Conservation (phyloP, 2,888 invertebrate species). For the Rhopalosiphum nymphaeae region DNA sequence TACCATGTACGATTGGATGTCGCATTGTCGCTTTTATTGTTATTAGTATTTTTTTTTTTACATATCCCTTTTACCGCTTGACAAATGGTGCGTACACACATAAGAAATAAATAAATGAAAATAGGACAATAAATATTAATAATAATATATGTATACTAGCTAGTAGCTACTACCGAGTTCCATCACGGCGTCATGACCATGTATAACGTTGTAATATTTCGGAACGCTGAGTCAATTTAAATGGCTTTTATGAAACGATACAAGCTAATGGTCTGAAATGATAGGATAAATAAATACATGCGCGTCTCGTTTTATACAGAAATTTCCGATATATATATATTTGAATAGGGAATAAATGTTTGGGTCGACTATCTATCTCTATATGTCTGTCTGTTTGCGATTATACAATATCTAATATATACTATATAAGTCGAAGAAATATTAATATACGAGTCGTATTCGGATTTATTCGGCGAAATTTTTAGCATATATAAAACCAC, state of each 20-base stretch:
- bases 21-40: background rate
- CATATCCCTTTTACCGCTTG: background rate
- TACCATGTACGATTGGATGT: background rate
- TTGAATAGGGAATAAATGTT: slow-evolving; percentile 38
- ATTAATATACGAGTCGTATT: slow-evolving; percentile 9
- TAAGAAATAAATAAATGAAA: slow-evolving; percentile 39
- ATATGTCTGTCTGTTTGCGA: background rate
- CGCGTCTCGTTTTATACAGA: background rate
- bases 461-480: background rate
- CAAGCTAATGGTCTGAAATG: slow-evolving; percentile 54
- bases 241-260: slow-evolving; percentile 57
- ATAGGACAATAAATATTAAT: slow-evolving; percentile 50
- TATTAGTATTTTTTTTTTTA: background rate
- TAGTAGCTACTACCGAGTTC: background rate
- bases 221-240: slow-evolving; percentile 49
- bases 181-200: background rate
- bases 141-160: background rate
- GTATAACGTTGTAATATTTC: slow-evolving; percentile 28
- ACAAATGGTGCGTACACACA: slow-evolving; percentile 7
- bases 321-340: slow-evolving; percentile 4
- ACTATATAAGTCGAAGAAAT: slow-evolving; percentile 21
- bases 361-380: background rate
- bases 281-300: slow-evolving; percentile 2
- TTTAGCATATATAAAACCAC: background rate
- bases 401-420: background rate